Base-by-base conservation (phyloP, 2,888 invertebrate genomes). In the Standfussiana lucernea region DNA sequence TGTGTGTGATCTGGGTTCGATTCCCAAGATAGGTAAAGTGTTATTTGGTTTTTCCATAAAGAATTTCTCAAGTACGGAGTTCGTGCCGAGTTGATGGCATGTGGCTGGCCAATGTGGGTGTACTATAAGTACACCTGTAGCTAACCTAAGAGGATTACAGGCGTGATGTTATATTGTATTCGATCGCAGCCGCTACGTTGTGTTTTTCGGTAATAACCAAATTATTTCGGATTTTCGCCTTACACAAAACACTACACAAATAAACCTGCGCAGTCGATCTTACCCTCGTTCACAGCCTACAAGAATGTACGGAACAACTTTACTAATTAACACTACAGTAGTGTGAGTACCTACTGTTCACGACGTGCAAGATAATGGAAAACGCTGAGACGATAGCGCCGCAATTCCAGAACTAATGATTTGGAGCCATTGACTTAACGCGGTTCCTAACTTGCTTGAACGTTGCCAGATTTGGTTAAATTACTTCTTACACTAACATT, bases 361-460 rank as follows among this genome's bases (percentile, higher is more conserved):
- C 85, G 82, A 85, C 86, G 80, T 85, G 67, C 80, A 70, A 85
- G 83, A 85, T 85, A 85, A 85, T 85, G 79, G 86, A 80, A 85
- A 80, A 83, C 67, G 83, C 53, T 75, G 82, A 82, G 75, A 75
- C 78, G 79, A 74, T 86, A 64, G 79, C 77, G 66, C 66, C 83
- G 83, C 84, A 84, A 86, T 86, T 79, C 79, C 86, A 75, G 62
- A 84, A 84, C 84, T 79, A 86, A 86, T 86, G 79, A 86, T 86
- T 86, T 82, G 77, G 67, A 79, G 73, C 86, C 84, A 86, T 86
- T 75, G 82, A 78, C 75, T 82, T 86, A 86, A 86, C 78, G 82
- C 76, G 72, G 76, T 83, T 80, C 56, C 79, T 82, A 82, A 84
- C 86, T 86, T 77, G 72, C 82, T 72, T 86, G 65, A 86, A 81